Evolutionary conservation across 2,797 vertebrate genomes (phyloP).

Genomic region (Epinephelus coioides): DNA sequence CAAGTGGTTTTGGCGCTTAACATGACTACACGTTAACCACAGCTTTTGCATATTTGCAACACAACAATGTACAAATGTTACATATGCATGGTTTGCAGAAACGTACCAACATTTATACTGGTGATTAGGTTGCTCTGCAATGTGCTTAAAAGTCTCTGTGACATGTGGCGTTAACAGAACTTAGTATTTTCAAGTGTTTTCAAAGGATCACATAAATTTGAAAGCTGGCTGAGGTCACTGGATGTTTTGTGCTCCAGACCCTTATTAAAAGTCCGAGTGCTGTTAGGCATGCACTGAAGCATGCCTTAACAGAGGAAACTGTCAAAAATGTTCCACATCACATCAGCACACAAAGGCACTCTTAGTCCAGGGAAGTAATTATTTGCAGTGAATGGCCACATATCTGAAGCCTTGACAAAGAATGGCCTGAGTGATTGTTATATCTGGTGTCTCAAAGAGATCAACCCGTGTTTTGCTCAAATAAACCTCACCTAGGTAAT

Average conservation of each 20-base stretch:
- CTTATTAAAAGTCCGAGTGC: slow-evolving; percentile 50
- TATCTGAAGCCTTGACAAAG: slow-evolving; percentile 8
- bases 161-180: slow-evolving; percentile 39
- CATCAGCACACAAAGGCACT: slow-evolving; percentile 42
- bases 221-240: slow-evolving; percentile 47
- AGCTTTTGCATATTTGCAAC: too few relatives aligned
- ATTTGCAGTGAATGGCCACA: slow-evolving; percentile 39
- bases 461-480: slow-evolving; percentile 10
- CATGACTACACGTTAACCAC: too few relatives aligned
- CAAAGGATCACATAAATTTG: slow-evolving; percentile 43
- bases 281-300: slow-evolving; percentile 21
- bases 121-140: neutral
- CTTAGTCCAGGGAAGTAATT: slow-evolving; percentile 26
- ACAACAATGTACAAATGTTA: too few relatives aligned
- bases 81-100: too few relatives aligned
- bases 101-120: too few relatives aligned
- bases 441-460: slow-evolving; percentile 22
- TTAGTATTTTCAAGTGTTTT: slow-evolving; percentile 17
- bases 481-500: slow-evolving; percentile 39
- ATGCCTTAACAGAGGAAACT: slow-evolving; percentile 11
- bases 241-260: slow-evolving; percentile 11
- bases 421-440: slow-evolving; percentile 18
- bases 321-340: slow-evolving; percentile 15
- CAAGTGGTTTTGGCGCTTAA: too few relatives aligned
- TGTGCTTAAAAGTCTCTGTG: slow-evolving; percentile 27